Evolutionary conservation across 2,888 invertebrate species (phyloP).

Genomic region (Ceramica pisi): DNA sequence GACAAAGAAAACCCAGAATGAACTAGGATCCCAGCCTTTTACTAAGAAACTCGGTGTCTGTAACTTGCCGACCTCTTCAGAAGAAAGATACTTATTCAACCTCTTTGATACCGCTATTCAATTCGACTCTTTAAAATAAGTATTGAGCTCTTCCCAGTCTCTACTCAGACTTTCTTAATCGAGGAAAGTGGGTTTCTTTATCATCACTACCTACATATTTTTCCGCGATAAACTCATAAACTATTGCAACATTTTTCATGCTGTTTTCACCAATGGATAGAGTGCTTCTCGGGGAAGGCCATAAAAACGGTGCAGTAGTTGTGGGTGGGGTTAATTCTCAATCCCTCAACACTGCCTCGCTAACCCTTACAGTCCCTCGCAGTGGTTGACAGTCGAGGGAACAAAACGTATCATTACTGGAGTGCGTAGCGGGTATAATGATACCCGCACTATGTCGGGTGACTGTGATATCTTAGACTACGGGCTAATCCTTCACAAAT

Average conservation of each 20-base stretch:
- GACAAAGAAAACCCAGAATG: constrained; percentile 4
- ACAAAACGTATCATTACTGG: constrained; percentile 40
- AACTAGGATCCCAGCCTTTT: constrained; percentile 5
- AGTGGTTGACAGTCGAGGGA: background rate
- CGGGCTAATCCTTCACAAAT: background rate
- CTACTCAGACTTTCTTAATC: background rate
- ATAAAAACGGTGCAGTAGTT: too few species aligned
- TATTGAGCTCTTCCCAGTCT: background rate
- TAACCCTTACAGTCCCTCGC: background rate
- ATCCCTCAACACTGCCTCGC: background rate
- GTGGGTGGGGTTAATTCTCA: background rate
- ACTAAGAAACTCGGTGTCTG: background rate
- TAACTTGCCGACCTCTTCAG: constrained; percentile 25
- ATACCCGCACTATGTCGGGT: background rate
- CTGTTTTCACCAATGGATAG: too few species aligned
- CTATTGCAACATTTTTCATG: too few species aligned
- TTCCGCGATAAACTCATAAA: too few species aligned
- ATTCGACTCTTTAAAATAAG: constrained; percentile 20
- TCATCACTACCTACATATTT: too few species aligned
- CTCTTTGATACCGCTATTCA: constrained; percentile 27
- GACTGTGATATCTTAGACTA: background rate
- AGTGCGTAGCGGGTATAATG: constrained; percentile 19
- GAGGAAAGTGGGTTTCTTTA: background rate
- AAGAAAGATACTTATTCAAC: constrained; percentile 7
- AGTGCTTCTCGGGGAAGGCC: too few species aligned